A percentile compares a stretch with the other conserved stretches of the same genome.
Conservation (phyloP, 1,140 invertebrate genomes). For the Bombus ignitus region DNA sequence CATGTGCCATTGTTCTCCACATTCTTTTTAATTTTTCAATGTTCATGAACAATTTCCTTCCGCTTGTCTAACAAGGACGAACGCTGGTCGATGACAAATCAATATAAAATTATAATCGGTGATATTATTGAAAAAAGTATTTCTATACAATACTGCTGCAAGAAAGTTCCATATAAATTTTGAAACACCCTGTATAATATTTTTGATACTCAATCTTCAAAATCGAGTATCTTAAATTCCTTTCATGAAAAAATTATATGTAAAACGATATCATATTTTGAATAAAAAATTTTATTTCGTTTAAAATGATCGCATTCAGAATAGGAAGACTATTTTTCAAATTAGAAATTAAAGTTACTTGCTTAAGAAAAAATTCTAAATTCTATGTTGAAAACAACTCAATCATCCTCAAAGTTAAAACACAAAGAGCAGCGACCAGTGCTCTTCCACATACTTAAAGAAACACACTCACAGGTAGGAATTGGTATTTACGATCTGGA, state of each 20-base stretch:
- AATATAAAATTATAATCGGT: not conserved
- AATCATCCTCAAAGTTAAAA: not conserved
- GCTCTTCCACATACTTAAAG: not conserved
- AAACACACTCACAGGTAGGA: constrained; percentile 40
- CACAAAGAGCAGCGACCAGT: not conserved
- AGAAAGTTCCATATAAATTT: not conserved
- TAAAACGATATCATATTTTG: not conserved
- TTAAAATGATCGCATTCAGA: not conserved
- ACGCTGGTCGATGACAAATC: constrained; percentile 17
- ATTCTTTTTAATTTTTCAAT: not conserved
- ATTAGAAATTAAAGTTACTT: too few species aligned
- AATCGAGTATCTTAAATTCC: not conserved
- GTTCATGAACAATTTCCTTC: not conserved
- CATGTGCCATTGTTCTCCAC: constrained; percentile 43
- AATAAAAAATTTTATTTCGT: not conserved
- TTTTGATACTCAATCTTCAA: not conserved
- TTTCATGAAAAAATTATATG: not conserved
- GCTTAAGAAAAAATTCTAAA: not conserved
- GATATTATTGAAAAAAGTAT: not conserved
- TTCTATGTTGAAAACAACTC: not conserved
- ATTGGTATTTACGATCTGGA: not conserved
- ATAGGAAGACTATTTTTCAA: not conserved
- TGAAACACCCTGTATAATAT: not conserved
- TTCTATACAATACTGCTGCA: too few species aligned
- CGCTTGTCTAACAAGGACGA: constrained; percentile 17